A percentile compares a stretch with the other conserved stretches of the same genome.
Conservation (phyloP, 2,797 vertebrate species). For the Otolemur crassicaudatus region DNA sequence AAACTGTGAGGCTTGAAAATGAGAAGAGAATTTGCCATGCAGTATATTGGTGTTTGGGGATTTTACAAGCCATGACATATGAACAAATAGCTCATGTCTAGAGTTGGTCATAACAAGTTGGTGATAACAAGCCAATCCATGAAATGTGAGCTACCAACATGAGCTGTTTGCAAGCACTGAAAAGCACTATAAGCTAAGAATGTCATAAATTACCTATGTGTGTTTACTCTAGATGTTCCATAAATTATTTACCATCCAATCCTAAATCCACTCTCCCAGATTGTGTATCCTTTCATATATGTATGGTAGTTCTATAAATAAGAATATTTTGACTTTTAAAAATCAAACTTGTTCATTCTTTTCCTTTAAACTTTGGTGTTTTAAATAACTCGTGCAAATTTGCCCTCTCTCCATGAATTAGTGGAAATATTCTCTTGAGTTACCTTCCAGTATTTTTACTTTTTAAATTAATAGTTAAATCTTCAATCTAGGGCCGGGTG, state of each 20-base stretch:
- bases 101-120: background rate
- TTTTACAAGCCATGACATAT: background rate
- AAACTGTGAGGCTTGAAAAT: constrained; percentile 36
- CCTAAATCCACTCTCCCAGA: background rate
- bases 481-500: background rate
- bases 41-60: background rate
- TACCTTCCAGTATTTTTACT: constrained; percentile 24
- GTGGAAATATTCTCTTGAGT: constrained; percentile 7
- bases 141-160: background rate
- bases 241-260: background rate
- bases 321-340: constrained; percentile 12
- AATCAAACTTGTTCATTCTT: constrained; percentile 41
- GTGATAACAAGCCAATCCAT: background rate
- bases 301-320: background rate
- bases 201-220: background rate
- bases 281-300: background rate
- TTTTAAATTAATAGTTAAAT: constrained; percentile 25
- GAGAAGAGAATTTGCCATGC: background rate
- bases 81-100: background rate
- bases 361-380: constrained; percentile 5
- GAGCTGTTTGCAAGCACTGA: background rate
- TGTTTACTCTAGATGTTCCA: background rate
- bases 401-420: background rate
- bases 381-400: background rate
- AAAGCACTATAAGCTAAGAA: background rate